Conservation (phyloP, 1,140 invertebrate genomes). For the silkworm (Bombyx mori) region DNA sequence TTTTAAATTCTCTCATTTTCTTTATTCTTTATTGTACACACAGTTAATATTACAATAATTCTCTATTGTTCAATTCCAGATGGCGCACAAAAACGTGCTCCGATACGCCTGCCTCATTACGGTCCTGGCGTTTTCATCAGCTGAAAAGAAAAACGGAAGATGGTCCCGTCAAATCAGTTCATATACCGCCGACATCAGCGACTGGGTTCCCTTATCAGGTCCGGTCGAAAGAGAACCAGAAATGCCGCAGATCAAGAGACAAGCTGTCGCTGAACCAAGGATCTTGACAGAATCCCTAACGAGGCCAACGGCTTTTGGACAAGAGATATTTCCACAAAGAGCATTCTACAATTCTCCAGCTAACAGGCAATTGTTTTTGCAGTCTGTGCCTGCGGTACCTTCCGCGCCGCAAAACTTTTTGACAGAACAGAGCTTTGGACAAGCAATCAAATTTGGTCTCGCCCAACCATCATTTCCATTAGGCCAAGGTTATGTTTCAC, state of each 20-base stretch:
- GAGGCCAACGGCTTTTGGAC: slow-evolving; percentile 45
- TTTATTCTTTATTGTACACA: too few relatives aligned
- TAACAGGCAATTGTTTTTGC: slow-evolving; percentile 57
- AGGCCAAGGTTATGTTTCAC: slow-evolving; percentile 53
- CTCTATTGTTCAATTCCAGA: slow-evolving; percentile 34
- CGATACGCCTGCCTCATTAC: slow-evolving; percentile 47
- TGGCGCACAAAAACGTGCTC: slow-evolving; percentile 42
- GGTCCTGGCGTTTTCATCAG: slow-evolving; percentile 58
- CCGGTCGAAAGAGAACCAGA: slow-evolving; percentile 34
- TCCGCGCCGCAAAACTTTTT: slow-evolving; percentile 56
- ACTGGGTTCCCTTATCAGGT: slow-evolving; percentile 53
- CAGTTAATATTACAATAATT: too few relatives aligned
- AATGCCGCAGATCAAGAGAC: slow-evolving; percentile 42
- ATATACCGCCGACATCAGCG: slow-evolving; percentile 57
- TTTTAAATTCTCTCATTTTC: background rate
- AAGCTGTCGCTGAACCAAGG: slow-evolving; percentile 63
- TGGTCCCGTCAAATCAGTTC: slow-evolving; percentile 69
- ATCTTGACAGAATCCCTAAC: slow-evolving; percentile 67
- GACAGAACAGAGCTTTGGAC: slow-evolving; percentile 53
- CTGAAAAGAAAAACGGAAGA: slow-evolving; percentile 64
- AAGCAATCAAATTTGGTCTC: slow-evolving; percentile 49
- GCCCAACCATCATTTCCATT: slow-evolving; percentile 51
- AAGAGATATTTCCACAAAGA: slow-evolving; percentile 47
- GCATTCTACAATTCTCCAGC: slow-evolving; percentile 38
- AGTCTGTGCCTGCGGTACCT: slow-evolving; percentile 47